Percentiles rank a stretch among this genome's conserved stretches.
phyloP scores from a whole-genome alignment of 2,113 vertebrate genomes.

The Gallinago undulata region DNA sequence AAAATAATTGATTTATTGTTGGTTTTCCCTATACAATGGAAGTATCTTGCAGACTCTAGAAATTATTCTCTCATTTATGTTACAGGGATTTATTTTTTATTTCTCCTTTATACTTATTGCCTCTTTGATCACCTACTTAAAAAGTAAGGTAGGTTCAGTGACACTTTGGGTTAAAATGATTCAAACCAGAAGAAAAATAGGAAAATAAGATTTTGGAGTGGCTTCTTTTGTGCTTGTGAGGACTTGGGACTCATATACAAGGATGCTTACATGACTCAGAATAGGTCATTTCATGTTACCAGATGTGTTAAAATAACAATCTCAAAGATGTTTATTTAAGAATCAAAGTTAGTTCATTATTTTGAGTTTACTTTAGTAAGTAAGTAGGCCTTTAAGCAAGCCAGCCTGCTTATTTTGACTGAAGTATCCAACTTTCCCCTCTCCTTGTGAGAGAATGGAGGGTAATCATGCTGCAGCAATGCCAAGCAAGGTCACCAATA shows the following conservation, averaged over 20 bases:
- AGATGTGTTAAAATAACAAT: slow-evolving; percentile 60
- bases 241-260: rapidly evolving
- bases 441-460: neutral
- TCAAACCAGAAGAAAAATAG: neutral
- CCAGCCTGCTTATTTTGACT: slow-evolving; percentile 33
- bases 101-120: neutral
- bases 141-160: neutral
- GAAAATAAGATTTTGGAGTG: neutral
- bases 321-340: slow-evolving; percentile 54
- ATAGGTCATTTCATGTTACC: neutral
- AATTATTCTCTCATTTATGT: neutral
- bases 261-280: neutral
- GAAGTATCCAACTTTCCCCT: slow-evolving; percentile 11
- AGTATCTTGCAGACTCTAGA: neutral
- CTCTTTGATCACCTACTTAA: neutral
- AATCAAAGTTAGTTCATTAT: slow-evolving; percentile 56
- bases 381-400: neutral
- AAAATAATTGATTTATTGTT: neutral
- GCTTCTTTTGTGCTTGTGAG: neutral
- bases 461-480: neutral
- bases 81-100: neutral
- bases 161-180: neutral
- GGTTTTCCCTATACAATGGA: neutral
- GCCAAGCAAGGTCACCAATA: neutral
- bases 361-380: slow-evolving; percentile 28